phyloP scores from a whole-genome alignment of 2,888 invertebrate genomes.

The Neoascia interrupta region DNA sequence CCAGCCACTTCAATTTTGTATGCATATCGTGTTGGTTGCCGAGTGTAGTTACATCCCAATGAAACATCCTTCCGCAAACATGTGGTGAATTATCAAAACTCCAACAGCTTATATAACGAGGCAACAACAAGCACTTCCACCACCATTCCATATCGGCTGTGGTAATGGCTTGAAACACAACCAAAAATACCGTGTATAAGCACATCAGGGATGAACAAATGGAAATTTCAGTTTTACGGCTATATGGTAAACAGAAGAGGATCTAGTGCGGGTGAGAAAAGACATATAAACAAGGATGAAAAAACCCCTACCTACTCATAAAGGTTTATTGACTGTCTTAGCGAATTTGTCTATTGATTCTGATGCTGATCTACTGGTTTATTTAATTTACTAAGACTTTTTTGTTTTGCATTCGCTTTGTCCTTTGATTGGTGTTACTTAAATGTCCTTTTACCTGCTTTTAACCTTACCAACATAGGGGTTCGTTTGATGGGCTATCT shows the following conservation, averaged over 20 bases:
- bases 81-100: constrained; percentile 65
- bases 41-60: constrained; percentile 15
- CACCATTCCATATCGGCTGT: constrained; percentile 2
- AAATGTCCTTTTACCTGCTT: constrained; percentile 44
- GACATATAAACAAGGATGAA: background rate
- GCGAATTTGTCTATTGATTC: constrained; percentile 50
- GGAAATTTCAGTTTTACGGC: constrained; percentile 52
- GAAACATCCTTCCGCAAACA: constrained; percentile 65
- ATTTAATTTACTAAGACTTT: constrained; percentile 42
- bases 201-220: constrained; percentile 57
- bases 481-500: background rate
- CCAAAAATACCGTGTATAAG: constrained; percentile 42
- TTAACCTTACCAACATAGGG: constrained; percentile 35
- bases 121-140: constrained; percentile 46
- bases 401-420: background rate
- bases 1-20: constrained; percentile 24
- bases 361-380: constrained; percentile 13
- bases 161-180: constrained; percentile 53
- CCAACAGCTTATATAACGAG: constrained; percentile 56
- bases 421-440: constrained; percentile 8
- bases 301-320: background rate
- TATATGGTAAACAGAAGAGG: constrained; percentile 36
- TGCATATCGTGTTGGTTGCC: constrained; percentile 2
- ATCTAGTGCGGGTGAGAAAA: background rate
- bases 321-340: constrained; percentile 52